Conservation (phyloP, 2,888 invertebrate species). For the Galeruca laticollis region DNA sequence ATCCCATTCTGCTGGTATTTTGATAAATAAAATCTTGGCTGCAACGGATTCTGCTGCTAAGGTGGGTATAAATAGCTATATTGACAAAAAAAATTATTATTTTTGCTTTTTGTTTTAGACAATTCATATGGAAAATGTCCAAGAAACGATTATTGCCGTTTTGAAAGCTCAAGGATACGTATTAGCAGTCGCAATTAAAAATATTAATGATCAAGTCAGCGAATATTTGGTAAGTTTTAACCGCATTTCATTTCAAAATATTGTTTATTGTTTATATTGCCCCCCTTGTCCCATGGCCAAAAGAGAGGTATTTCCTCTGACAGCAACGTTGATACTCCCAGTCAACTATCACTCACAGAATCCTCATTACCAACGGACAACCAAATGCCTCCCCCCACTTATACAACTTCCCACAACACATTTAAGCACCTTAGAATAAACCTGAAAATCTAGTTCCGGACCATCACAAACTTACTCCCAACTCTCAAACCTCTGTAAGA, state of each 20-base stretch:
- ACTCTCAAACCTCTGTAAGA: no score
- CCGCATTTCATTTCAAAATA: background rate
- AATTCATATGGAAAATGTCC: constrained; percentile 73
- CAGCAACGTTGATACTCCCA: no score
- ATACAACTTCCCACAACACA: no score
- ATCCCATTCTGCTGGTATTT: constrained; percentile 51
- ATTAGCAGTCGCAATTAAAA: constrained; percentile 68
- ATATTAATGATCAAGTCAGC: constrained; percentile 69
- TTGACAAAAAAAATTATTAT: constrained; percentile 10
- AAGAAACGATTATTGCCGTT: constrained; percentile 69
- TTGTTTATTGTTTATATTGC: no score
- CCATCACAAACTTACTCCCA: no score
- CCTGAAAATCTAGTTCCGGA: no score
- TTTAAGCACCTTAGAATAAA: no score
- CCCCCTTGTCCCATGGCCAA: no score
- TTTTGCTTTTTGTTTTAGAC: constrained; percentile 64
- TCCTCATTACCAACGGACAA: no score
- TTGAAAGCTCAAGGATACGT: constrained; percentile 68
- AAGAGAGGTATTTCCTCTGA: no score
- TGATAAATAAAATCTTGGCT: constrained; percentile 70
- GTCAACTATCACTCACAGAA: no score
- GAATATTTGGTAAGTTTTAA: constrained; percentile 68
- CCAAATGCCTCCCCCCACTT: no score
- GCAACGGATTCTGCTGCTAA: constrained; percentile 76
- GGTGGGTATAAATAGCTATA: constrained; percentile 67